Evolutionary conservation across 2,888 invertebrate species (phyloP).

Genomic region (Drosophila infuscata): DNA sequence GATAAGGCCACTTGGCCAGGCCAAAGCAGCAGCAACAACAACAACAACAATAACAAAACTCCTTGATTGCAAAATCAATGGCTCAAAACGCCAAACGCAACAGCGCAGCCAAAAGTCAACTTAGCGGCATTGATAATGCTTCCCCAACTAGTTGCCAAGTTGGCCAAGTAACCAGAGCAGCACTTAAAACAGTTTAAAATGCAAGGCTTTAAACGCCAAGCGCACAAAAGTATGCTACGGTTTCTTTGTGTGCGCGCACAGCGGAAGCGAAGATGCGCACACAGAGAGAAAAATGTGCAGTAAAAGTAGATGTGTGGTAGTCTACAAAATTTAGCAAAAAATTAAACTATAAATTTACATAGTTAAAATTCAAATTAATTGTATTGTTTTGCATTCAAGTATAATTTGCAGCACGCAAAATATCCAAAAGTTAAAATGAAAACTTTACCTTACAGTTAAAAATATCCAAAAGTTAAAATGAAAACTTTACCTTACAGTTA

Average conservation of each 20-base stretch:
- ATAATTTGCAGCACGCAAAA: background rate
- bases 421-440: background rate
- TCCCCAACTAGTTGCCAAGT: conserved; percentile 4
- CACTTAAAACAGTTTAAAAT: conserved; percentile 47
- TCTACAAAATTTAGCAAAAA: background rate
- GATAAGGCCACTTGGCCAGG: conserved; percentile 39
- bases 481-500: background rate
- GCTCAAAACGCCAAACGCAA: conserved; percentile 46
- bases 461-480: background rate
- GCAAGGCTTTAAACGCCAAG: conserved; percentile 49
- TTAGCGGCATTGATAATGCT: conserved; percentile 47
- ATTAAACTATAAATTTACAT: background rate
- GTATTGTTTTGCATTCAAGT: background rate
- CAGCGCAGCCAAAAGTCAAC: conserved; percentile 54
- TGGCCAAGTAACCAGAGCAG: conserved; percentile 21
- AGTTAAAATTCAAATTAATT: background rate
- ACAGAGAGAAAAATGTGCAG: background rate
- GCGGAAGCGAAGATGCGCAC: conserved; percentile 51
- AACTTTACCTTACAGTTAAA: background rate
- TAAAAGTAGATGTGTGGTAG: fast-evolving
- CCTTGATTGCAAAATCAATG: conserved; percentile 76
- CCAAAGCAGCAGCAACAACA: conserved; percentile 28
- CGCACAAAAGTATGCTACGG: conserved; percentile 43
- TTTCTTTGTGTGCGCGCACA: conserved; percentile 14
- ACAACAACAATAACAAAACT: conserved; percentile 38